Evolutionary conservation across 2,888 invertebrate species (phyloP).

Genomic region (Himalopsyche japonica): DNA sequence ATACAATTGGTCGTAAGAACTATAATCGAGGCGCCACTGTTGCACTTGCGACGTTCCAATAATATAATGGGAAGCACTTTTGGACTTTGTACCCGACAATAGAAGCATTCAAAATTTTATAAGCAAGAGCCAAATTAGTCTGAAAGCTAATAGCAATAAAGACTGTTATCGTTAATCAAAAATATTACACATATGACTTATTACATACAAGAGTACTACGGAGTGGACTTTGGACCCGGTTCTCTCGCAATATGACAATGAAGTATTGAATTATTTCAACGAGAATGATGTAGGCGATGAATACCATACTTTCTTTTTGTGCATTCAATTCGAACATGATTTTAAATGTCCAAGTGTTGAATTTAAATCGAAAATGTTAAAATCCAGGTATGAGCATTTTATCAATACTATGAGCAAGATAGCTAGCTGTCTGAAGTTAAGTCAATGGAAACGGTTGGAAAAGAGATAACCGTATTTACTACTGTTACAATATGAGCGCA

Average conservation of each 20-base stretch:
- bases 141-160: background rate
- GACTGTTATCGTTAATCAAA: background rate
- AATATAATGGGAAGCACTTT: background rate
- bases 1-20: background rate
- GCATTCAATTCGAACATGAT: background rate
- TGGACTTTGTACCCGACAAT: conserved; percentile 8
- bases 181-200: background rate
- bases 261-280: conserved; percentile 8
- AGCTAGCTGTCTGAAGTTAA: background rate
- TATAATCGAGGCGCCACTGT: background rate
- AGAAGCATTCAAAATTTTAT: background rate
- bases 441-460: background rate
- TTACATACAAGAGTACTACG: background rate
- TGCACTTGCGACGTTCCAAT: background rate
- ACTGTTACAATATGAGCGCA: background rate
- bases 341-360: background rate
- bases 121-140: background rate
- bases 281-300: background rate
- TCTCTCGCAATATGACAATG: conserved; percentile 23
- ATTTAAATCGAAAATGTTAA: background rate
- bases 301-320: conserved; percentile 2
- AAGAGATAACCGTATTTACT: background rate
- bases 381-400: background rate
- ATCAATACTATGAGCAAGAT: background rate
- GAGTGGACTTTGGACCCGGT: conserved; percentile 45